Conservation (phyloP, 2,113 vertebrate species). For the Oxyura jamaicensis region DNA sequence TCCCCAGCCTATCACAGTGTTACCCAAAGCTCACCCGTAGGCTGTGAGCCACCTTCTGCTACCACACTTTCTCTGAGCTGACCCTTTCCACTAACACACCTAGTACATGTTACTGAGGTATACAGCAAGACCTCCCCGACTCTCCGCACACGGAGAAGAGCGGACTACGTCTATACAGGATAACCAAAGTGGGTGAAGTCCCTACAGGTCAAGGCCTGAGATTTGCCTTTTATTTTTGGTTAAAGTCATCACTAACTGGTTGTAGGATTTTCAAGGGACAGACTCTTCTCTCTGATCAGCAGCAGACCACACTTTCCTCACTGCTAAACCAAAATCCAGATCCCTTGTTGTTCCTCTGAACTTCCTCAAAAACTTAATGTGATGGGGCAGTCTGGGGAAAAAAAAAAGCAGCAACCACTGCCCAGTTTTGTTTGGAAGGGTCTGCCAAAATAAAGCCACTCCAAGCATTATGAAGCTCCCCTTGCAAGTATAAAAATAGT, state of each 20-base stretch:
- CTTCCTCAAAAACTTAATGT: neutral
- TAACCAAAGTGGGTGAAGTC: conserved; percentile 1
- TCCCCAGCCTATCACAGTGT: neutral
- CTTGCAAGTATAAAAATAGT: neutral
- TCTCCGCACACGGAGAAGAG: neutral
- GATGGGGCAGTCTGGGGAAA: neutral
- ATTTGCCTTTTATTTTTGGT: neutral
- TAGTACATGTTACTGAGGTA: neutral
- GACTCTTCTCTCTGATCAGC: neutral
- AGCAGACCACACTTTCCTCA: neutral
- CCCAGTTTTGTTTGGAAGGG: accelerated
- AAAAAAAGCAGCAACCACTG: neutral
- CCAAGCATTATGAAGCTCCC: accelerated
- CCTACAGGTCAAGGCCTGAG: neutral
- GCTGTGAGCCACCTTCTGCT: neutral
- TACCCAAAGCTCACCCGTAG: neutral
- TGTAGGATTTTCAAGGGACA: neutral
- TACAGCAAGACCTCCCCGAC: neutral
- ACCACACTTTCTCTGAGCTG: neutral
- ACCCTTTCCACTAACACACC: neutral
- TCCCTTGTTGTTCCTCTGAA: neutral
- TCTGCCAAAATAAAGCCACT: neutral
- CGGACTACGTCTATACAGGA: conserved; percentile 15
- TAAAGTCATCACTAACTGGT: neutral
- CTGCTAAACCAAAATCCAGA: neutral